phyloP scores from a whole-genome alignment of 2,113 vertebrate genomes.

The Scomber scombrus region DNA sequence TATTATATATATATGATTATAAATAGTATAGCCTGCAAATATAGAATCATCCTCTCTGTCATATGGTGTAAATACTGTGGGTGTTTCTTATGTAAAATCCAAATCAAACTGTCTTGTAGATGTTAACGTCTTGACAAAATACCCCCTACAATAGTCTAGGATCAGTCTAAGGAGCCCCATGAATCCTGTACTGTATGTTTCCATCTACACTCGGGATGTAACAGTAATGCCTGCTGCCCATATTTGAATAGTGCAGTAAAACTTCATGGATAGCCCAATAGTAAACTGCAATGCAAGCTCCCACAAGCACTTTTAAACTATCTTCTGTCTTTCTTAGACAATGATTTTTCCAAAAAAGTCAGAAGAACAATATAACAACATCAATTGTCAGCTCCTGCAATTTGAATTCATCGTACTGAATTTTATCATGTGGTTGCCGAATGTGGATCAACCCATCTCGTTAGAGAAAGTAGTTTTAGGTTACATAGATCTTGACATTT shows the following conservation, averaged over 20 bases:
- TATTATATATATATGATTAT: constrained; percentile 39
- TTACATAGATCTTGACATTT: constrained; percentile 2
- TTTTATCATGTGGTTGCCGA: too few species aligned
- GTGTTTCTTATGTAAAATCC: constrained; percentile 36
- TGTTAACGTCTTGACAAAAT: constrained; percentile 24
- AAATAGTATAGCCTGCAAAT: constrained; percentile 68
- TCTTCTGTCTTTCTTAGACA: constrained; percentile 15
- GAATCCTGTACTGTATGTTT: constrained; percentile 18
- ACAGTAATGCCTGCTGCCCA: constrained; percentile 40
- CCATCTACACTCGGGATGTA: constrained; percentile 29
- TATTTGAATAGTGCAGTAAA: constrained; percentile 23
- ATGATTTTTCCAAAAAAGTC: constrained; percentile 32
- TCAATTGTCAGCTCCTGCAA: background rate
- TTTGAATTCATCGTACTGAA: background rate
- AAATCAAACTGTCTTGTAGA: constrained; percentile 15
- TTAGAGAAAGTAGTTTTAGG: constrained; percentile 33
- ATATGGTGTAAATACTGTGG: constrained; percentile 70
- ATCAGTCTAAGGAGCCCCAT: constrained; percentile 29
- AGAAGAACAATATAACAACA: background rate
- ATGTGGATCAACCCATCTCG: too few species aligned
- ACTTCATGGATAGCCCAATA: background rate
- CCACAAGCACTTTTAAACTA: constrained; percentile 34
- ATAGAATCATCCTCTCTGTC: constrained; percentile 42
- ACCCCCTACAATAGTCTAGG: constrained; percentile 35
- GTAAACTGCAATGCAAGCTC: constrained; percentile 10